phyloP scores from a whole-genome alignment of 2,113 vertebrate species.

The Paedocypris sp. region DNA sequence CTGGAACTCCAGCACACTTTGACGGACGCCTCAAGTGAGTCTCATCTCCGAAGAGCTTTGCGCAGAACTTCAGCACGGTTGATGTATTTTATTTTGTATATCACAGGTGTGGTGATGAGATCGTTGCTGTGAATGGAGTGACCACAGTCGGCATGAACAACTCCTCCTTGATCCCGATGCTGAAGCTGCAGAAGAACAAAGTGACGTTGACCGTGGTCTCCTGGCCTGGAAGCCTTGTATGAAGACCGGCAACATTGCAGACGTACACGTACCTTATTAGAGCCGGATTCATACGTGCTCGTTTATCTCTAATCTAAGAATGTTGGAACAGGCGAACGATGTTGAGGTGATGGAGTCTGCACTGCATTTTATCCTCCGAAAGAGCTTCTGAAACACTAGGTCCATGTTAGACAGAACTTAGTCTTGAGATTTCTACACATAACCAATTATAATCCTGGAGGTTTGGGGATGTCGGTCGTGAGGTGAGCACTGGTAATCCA shows the following conservation, averaged over 20 bases:
- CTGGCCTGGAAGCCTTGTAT: slow-evolving; percentile 81
- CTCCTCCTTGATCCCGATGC: slow-evolving; percentile 78
- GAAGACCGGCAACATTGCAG: slow-evolving; percentile 37
- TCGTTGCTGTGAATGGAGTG: slow-evolving; percentile 82
- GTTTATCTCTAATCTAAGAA: too few species aligned
- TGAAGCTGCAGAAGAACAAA: slow-evolving; percentile 84
- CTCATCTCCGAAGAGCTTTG: neutral
- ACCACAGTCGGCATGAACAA: slow-evolving; percentile 85
- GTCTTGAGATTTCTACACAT: neutral
- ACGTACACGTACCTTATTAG: too few species aligned
- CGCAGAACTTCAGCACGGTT: neutral
- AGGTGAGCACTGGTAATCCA: too few species aligned
- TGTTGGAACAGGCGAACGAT: too few species aligned
- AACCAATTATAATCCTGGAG: neutral
- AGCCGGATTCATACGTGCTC: too few species aligned
- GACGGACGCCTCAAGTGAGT: slow-evolving; percentile 81
- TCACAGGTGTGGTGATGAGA: slow-evolving; percentile 81
- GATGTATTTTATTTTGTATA: neutral
- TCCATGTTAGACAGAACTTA: neutral
- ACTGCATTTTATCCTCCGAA: too few species aligned
- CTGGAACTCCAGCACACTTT: slow-evolving; percentile 77
- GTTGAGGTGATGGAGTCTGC: too few species aligned
- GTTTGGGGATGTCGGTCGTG: neutral
- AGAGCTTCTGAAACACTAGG: too few species aligned
- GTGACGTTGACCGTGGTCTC: slow-evolving; percentile 83